Conservation (phyloP, 2,113 vertebrate species). For the Anas platyrhynchos region DNA sequence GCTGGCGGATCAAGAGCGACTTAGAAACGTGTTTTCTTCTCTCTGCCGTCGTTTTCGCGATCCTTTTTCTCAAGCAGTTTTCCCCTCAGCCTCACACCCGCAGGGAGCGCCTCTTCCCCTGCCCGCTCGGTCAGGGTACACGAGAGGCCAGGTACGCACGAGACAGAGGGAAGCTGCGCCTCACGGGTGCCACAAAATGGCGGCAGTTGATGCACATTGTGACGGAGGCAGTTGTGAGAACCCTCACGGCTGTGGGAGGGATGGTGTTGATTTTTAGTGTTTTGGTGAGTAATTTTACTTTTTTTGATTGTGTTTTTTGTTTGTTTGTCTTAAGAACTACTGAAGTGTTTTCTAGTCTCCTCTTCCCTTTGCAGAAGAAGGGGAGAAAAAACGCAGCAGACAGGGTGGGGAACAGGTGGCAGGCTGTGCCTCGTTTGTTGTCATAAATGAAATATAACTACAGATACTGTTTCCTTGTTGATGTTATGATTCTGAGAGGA, state of each 20-base stretch:
- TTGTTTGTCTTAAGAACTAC: not conserved
- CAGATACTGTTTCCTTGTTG: not conserved
- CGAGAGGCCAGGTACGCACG: not conserved
- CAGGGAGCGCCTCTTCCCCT: not conserved
- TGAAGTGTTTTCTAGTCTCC: not conserved
- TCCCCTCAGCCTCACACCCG: rapidly evolving
- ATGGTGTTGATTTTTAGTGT: too few relatives aligned
- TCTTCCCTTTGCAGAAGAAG: not conserved
- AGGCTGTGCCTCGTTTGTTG: not conserved
- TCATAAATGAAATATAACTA: not conserved
- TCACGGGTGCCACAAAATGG: not conserved
- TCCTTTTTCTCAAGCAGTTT: not conserved
- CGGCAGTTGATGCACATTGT: too few relatives aligned
- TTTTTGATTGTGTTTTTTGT: not conserved
- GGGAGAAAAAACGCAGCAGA: not conserved
- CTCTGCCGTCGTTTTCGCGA: not conserved
- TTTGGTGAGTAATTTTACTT: not conserved
- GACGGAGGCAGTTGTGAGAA: rapidly evolving
- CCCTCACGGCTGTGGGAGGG: rapidly evolving
- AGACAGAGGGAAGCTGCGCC: not conserved
- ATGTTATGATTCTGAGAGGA: not conserved
- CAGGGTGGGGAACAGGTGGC: not conserved
- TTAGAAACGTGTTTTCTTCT: not conserved
- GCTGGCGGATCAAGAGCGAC: rapidly evolving
- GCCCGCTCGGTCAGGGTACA: too few relatives aligned